Conservation (phyloP, 2,113 vertebrate genomes). For the Axis porcinus region DNA sequence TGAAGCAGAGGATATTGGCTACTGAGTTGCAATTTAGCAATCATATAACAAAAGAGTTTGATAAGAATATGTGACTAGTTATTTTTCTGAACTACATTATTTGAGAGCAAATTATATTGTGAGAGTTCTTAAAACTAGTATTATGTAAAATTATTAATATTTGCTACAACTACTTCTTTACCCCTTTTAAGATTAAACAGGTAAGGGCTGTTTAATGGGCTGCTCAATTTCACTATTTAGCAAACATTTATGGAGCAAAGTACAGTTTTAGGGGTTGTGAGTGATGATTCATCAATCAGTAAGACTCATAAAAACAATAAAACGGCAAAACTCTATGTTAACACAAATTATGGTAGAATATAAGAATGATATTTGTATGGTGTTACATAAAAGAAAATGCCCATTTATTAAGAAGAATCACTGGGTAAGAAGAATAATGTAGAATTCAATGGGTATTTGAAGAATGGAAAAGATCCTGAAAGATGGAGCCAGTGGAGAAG, state of each 20-base stretch:
- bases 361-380: background rate
- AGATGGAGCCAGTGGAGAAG: background rate
- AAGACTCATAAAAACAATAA: background rate
- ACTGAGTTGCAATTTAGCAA: constrained; percentile 37
- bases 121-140: constrained; percentile 35
- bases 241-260: constrained; percentile 13
- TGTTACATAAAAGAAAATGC: background rate
- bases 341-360: background rate
- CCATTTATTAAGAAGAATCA: background rate
- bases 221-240: constrained; percentile 8
- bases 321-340: background rate
- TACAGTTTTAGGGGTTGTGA: background rate
- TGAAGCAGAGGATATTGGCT: background rate
- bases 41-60: background rate
- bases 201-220: background rate
- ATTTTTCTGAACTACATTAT: constrained; percentile 53
- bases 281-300: background rate
- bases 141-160: constrained; percentile 49
- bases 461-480: background rate
- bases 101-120: constrained; percentile 47
- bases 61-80: constrained; percentile 28
- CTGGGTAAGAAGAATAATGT: background rate
- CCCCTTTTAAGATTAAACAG: background rate
- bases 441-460: background rate
- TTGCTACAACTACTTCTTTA: background rate